Evolutionary conservation across 1,140 invertebrate species (phyloP).

Genomic region (Agrypnia vestita): DNA sequence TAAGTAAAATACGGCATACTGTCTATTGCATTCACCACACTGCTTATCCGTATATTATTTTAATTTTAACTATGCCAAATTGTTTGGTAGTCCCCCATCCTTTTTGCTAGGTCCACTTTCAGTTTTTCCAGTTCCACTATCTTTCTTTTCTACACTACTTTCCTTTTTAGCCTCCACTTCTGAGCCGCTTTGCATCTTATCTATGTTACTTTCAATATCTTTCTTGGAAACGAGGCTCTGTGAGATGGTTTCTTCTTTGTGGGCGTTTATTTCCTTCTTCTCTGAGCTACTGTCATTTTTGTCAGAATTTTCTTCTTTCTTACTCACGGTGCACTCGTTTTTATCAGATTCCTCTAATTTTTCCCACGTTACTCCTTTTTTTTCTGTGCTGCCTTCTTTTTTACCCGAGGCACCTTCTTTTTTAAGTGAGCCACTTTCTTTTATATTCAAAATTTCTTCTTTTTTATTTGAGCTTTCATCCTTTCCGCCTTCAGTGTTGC

Average conservation of each 20-base stretch:
- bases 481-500: constrained; percentile 33
- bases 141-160: background rate
- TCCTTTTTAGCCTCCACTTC: background rate
- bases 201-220: background rate
- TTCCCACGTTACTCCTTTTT: constrained; percentile 52
- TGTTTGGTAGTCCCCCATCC: constrained; percentile 9
- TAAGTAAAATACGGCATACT: too few relatives aligned
- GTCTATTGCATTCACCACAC: too few relatives aligned
- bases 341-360: constrained; percentile 45
- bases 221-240: background rate
- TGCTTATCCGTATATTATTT: too few relatives aligned
- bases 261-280: constrained; percentile 2
- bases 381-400: constrained; percentile 52
- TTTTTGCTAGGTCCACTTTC: constrained; percentile 5
- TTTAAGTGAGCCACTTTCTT: constrained; percentile 3
- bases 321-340: constrained; percentile 19
- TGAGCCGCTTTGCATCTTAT: constrained; percentile 4
- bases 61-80: constrained; percentile 17
- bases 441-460: constrained; percentile 32
- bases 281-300: constrained; percentile 9
- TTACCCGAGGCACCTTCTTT: constrained; percentile 14
- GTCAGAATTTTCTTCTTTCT: background rate
- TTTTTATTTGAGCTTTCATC: constrained; percentile 35
- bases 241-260: background rate
- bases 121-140: constrained; percentile 15